Conservation (phyloP, 1,140 invertebrate genomes). For the Hypothenemus hampei region DNA sequence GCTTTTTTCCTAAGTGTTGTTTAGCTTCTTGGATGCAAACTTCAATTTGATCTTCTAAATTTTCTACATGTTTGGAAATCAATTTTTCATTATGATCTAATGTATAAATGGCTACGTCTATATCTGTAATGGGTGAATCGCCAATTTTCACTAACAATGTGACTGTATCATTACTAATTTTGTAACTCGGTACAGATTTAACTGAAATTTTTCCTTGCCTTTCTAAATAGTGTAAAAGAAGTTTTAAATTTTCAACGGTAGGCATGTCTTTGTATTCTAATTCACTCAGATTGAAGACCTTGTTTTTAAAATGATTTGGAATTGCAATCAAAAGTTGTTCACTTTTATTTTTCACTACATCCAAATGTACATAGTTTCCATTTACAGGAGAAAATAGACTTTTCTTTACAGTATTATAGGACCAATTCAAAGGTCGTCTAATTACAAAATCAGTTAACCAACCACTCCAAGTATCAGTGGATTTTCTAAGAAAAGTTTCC, state of each 20-base stretch:
- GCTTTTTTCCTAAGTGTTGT: conserved; percentile 40
- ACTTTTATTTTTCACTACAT: conserved; percentile 31
- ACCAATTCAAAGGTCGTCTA: conserved; percentile 44
- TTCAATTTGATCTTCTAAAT: conserved; percentile 42
- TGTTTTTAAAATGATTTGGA: conserved; percentile 34
- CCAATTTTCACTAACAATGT: conserved; percentile 39
- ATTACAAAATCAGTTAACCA: conserved; percentile 44
- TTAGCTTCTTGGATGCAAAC: conserved; percentile 41
- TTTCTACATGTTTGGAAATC: conserved; percentile 41
- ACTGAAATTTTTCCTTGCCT: conserved; percentile 30
- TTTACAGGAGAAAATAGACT: conserved; percentile 28
- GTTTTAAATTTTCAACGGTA: conserved; percentile 32
- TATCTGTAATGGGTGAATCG: conserved; percentile 35
- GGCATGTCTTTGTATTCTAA: conserved; percentile 27
- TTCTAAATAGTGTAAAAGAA: conserved; percentile 35
- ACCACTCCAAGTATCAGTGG: conserved; percentile 38
- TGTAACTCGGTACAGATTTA: conserved; percentile 12
- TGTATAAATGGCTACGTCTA: conserved; percentile 41
- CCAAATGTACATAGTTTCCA: conserved; percentile 33
- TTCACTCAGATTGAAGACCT: conserved; percentile 36
- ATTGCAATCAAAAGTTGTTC: conserved; percentile 24
- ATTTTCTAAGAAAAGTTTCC: conserved; percentile 37
- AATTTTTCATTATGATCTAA: conserved; percentile 43
- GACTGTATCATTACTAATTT: conserved; percentile 22
- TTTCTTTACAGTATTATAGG: conserved; percentile 43